phyloP scores from a whole-genome alignment of 2,888 invertebrate genomes.

The Trichacis sp. region DNA sequence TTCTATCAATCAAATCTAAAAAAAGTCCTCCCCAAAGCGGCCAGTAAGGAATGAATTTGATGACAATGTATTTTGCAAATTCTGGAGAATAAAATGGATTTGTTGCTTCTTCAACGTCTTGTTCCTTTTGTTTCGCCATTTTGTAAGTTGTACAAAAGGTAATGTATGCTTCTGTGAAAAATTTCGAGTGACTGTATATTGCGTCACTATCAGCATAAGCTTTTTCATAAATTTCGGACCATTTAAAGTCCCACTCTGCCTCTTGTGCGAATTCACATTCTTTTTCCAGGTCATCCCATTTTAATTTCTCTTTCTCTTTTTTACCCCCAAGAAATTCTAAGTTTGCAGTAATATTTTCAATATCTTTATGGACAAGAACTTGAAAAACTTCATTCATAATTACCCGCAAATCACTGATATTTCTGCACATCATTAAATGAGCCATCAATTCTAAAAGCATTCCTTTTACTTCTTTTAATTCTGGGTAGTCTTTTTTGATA shows the following conservation, averaged over 20 bases:
- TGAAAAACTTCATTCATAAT: constrained; percentile 23
- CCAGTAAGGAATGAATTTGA: constrained; percentile 35
- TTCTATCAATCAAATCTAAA: constrained; percentile 24
- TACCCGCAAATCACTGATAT: constrained; percentile 16
- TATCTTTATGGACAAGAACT: constrained; percentile 8
- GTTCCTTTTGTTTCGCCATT: too few relatives aligned
- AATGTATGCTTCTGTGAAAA: too few relatives aligned
- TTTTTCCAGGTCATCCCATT: not conserved
- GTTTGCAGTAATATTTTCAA: constrained; percentile 5
- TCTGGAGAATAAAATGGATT: constrained; percentile 26
- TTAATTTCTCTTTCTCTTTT: not conserved
- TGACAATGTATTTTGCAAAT: constrained; percentile 29
- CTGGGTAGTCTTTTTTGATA: not conserved
- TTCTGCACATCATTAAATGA: constrained; percentile 25
- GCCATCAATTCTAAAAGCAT: constrained; percentile 35
- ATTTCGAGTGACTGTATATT: too few relatives aligned
- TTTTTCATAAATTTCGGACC: too few relatives aligned
- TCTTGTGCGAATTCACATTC: too few relatives aligned
- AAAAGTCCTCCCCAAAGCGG: constrained; percentile 31
- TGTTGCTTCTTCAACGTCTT: not conserved
- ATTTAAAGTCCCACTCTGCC: too few relatives aligned
- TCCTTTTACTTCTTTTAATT: constrained; percentile 21
- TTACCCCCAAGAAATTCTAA: constrained; percentile 4
- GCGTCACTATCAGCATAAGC: too few relatives aligned
- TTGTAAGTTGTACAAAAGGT: too few relatives aligned